Evolutionary conservation across 2,888 invertebrate genomes (phyloP).

Genomic region (Antitype chi): DNA sequence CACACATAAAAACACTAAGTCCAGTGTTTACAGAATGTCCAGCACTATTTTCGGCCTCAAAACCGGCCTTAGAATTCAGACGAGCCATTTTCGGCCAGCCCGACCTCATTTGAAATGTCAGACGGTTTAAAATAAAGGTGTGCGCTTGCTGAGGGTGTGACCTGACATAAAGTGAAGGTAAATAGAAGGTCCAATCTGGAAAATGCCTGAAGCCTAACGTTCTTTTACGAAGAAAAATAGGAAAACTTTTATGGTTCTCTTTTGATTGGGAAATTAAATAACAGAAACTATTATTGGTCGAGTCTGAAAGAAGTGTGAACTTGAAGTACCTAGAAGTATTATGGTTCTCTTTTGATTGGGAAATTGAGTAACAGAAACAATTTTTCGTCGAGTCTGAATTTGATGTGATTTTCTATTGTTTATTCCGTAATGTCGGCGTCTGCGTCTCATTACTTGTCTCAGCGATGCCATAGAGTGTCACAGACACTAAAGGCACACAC

Average conservation of each 20-base stretch:
- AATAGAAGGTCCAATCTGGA: slow-evolving; percentile 13
- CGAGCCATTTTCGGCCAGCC: slow-evolving; percentile 33
- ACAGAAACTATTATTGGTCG: not conserved
- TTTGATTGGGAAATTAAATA: not conserved
- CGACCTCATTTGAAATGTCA: slow-evolving; percentile 60
- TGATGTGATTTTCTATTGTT: too few relatives aligned
- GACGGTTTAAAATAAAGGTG: slow-evolving; percentile 48
- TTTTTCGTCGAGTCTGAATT: too few relatives aligned
- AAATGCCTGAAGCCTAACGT: not conserved
- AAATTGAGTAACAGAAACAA: too few relatives aligned
- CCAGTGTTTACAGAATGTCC: slow-evolving; percentile 27
- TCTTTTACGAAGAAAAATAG: not conserved
- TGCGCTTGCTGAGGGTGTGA: not conserved
- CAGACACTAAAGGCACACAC: too few relatives aligned
- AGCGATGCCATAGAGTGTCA: too few relatives aligned
- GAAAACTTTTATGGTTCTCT: not conserved
- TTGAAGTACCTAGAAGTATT: not conserved
- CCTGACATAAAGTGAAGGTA: not conserved
- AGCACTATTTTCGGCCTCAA: slow-evolving; percentile 39
- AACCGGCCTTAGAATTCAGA: slow-evolving; percentile 31
- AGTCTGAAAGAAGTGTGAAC: not conserved
- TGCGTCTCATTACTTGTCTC: too few relatives aligned
- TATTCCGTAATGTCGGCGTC: too few relatives aligned
- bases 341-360: too few relatives aligned
- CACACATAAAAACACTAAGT: slow-evolving; percentile 17